Evolutionary conservation across 1,140 invertebrate genomes (phyloP).

Genomic region (Lamellibrachia luymesi): DNA sequence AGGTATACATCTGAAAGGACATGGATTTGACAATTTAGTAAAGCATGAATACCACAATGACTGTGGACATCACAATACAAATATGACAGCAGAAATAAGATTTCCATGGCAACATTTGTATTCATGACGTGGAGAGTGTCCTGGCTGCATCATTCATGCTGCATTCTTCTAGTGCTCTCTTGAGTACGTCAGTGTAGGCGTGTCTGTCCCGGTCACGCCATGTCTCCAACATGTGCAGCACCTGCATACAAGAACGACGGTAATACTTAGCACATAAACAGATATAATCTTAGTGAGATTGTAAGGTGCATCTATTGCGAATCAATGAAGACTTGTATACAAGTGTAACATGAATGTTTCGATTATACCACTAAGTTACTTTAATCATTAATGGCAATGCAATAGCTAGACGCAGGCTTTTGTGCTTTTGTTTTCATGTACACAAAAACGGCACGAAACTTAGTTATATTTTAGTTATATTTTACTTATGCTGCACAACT

Average conservation of each 20-base stretch:
- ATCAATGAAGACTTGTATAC: too few relatives aligned
- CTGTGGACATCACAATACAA: too few relatives aligned
- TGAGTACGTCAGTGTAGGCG: not conserved
- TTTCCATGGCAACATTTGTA: not conserved
- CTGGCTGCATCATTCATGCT: not conserved
- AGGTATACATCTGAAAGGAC: not conserved
- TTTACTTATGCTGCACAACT: too few relatives aligned
- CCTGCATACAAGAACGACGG: conserved; percentile 31
- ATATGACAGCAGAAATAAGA: not conserved
- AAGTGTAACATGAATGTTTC: too few relatives aligned
- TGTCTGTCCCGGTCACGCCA: conserved; percentile 41
- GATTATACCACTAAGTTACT: too few relatives aligned
- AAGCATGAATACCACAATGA: not conserved
- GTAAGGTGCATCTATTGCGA: too few relatives aligned
- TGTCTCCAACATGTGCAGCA: conserved; percentile 34
- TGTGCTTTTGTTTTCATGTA: too few relatives aligned
- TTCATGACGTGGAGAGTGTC: not conserved
- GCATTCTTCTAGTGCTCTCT: not conserved
- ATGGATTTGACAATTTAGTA: not conserved
- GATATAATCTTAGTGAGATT: too few relatives aligned
- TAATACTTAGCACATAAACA: not conserved
- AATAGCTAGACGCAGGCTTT: too few relatives aligned
- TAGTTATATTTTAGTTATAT: too few relatives aligned
- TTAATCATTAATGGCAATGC: too few relatives aligned
- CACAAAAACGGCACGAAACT: too few relatives aligned